phyloP scores from a whole-genome alignment of 2,888 invertebrate species.

The Ophonus ardosiacus region DNA sequence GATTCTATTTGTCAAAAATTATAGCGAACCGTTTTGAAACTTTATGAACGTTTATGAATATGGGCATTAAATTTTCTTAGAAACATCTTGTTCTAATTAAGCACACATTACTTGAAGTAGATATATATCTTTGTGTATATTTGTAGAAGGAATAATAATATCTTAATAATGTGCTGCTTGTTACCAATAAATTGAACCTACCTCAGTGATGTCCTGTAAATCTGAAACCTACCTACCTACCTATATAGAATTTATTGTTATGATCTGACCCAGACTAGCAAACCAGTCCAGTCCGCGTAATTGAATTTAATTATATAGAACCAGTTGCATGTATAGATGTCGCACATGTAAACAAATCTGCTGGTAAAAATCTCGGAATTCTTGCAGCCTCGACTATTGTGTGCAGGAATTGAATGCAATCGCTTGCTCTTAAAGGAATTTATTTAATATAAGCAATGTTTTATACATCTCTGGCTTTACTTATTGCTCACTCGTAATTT shows the following conservation, averaged over 20 bases:
- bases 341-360: slow-evolving; percentile 62
- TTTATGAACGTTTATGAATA: too few relatives aligned
- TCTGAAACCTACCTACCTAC: too few relatives aligned
- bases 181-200: neutral
- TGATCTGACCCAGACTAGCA: slow-evolving; percentile 49
- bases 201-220: neutral
- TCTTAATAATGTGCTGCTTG: neutral
- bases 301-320: slow-evolving; percentile 64
- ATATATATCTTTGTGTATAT: neutral
- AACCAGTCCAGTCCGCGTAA: slow-evolving; percentile 60
- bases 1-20: too few relatives aligned
- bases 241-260: slow-evolving; percentile 60
- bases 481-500: slow-evolving; percentile 50
- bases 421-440: slow-evolving; percentile 60
- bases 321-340: slow-evolving; percentile 63
- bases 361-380: slow-evolving; percentile 61
- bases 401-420: slow-evolving; percentile 60
- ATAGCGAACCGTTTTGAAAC: too few relatives aligned
- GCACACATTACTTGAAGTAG: too few relatives aligned
- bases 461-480: slow-evolving; percentile 58
- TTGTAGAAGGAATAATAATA: neutral
- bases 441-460: slow-evolving; percentile 63
- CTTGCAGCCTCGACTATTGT: slow-evolving; percentile 52
- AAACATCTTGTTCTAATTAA: too few relatives aligned
- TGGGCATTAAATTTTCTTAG: too few relatives aligned